These are phyloP conservation scores for Chrysaora quinquecirrha DNA, from an alignment of 30 jellyfish, hydroid and myxozoan species.

Conservation along the genomic window DNA sequence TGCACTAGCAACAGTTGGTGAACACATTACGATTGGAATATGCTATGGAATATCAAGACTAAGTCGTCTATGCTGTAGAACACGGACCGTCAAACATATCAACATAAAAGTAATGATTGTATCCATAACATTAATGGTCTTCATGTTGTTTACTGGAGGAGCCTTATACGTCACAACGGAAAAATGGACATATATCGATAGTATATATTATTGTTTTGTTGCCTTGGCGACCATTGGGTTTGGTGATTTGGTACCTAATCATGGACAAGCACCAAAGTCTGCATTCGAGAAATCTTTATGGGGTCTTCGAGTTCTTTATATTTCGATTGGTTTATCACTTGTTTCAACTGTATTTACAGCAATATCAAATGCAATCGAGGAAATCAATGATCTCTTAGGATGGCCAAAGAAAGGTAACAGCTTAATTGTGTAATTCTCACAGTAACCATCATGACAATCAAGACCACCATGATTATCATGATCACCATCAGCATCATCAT, in stretches of 20 bases:
- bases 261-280: slow-evolving; percentile 96
- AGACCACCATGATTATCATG: too few relatives aligned
- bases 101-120: slow-evolving; percentile 95
- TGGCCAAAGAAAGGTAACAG: slow-evolving; percentile 82
- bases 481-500: too few relatives aligned
- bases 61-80: slow-evolving; percentile 71
- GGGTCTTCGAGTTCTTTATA: slow-evolving; percentile 88
- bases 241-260: slow-evolving; percentile 98
- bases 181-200: slow-evolving; percentile 93
- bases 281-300: slow-evolving; percentile 89
- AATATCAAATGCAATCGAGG: slow-evolving; percentile 96
- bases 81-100: slow-evolving; percentile 72
- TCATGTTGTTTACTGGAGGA: slow-evolving; percentile 95
- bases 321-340: slow-evolving; percentile 88
- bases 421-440: not conserved
- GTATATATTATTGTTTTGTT: slow-evolving; percentile 95
- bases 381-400: slow-evolving; percentile 77
- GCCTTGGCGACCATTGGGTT: slow-evolving; percentile 99
- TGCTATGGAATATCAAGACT: slow-evolving; percentile 75
- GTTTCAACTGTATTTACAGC: slow-evolving; percentile 99
- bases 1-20: slow-evolving; percentile 99
- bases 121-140: slow-evolving; percentile 77
- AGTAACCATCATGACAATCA: not conserved
- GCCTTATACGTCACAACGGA: slow-evolving; percentile 87
- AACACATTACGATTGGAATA: slow-evolving; percentile 92